Percentiles rank a stretch among this genome's conserved stretches.
Evolutionary conservation across 2,113 vertebrate genomes (phyloP).

Genomic region (Limnothrissa miodon): DNA sequence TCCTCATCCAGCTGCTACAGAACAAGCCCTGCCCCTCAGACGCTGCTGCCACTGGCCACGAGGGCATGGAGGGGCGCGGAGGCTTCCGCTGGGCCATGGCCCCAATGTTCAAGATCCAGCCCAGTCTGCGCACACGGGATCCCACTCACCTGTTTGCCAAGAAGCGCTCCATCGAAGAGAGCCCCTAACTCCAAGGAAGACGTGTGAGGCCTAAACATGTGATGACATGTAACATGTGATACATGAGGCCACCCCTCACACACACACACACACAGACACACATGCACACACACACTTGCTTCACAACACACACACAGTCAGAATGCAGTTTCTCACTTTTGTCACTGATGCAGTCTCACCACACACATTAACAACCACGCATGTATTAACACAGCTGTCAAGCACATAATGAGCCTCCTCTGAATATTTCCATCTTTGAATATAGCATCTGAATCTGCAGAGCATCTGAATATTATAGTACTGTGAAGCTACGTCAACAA

Average conservation of each 20-base stretch:
- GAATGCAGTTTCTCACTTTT: slow-evolving; percentile 18
- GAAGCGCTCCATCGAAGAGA: slow-evolving; percentile 75
- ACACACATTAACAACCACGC: not conserved
- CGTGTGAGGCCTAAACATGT: not conserved
- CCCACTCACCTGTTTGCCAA: slow-evolving; percentile 73
- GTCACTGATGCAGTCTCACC: not conserved
- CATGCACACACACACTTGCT: not conserved
- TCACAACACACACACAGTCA: not conserved
- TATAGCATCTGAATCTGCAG: not conserved
- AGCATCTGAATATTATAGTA: not conserved
- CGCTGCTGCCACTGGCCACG: slow-evolving; percentile 52
- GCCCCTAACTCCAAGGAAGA: slow-evolving; percentile 3
- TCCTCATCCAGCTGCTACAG: slow-evolving; percentile 88
- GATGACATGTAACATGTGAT: too few species aligned
- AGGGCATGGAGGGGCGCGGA: slow-evolving; percentile 64
- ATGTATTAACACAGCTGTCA: not conserved
- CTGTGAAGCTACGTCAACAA: not conserved
- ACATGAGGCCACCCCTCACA: not conserved
- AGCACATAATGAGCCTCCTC: not conserved
- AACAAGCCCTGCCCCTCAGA: slow-evolving; percentile 79
- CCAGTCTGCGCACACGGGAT: slow-evolving; percentile 64
- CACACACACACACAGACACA: not conserved
- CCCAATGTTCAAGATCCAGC: slow-evolving; percentile 74
- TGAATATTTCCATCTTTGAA: not conserved
- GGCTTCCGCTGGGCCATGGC: slow-evolving; percentile 67